These are phyloP conservation scores for Aphelocoma californica DNA, from an alignment of 2,797 vertebrate species.

Conservation along the genomic window DNA sequence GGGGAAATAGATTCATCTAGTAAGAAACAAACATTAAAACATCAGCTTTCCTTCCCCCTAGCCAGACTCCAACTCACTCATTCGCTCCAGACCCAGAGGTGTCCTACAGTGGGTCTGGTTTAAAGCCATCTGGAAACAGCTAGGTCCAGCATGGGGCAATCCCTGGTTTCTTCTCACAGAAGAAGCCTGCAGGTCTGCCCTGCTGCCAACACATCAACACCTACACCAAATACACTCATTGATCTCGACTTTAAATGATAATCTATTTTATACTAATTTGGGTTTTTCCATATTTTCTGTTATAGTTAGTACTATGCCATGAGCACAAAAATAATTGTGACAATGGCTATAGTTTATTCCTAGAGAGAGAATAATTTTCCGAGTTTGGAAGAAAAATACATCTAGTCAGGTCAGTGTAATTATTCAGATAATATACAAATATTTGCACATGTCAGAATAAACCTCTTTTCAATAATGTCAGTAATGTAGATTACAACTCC, in stretches of 20 bases:
- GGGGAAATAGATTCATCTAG: background rate
- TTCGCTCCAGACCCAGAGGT: background rate
- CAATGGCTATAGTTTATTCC: background rate
- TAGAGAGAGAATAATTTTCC: background rate
- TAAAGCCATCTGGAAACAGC: background rate
- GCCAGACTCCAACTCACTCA: background rate
- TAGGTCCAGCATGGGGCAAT: background rate
- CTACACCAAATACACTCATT: accelerated
- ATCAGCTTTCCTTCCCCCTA: accelerated
- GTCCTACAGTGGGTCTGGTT: background rate
- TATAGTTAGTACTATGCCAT: background rate
- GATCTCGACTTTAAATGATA: background rate
- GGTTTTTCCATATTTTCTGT: background rate
- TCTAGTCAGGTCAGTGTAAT: background rate
- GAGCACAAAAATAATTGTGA: background rate
- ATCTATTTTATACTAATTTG: background rate
- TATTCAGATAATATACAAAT: background rate
- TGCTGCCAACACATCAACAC: background rate
- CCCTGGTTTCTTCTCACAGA: background rate
- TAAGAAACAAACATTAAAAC: background rate
- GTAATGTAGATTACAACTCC: background rate
- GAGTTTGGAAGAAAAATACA: background rate
- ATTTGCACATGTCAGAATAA: background rate
- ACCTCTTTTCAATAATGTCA: background rate
- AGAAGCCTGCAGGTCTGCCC: accelerated